Evolutionary conservation across 2,888 invertebrate species (phyloP).

Genomic region (Globia sparganii): DNA sequence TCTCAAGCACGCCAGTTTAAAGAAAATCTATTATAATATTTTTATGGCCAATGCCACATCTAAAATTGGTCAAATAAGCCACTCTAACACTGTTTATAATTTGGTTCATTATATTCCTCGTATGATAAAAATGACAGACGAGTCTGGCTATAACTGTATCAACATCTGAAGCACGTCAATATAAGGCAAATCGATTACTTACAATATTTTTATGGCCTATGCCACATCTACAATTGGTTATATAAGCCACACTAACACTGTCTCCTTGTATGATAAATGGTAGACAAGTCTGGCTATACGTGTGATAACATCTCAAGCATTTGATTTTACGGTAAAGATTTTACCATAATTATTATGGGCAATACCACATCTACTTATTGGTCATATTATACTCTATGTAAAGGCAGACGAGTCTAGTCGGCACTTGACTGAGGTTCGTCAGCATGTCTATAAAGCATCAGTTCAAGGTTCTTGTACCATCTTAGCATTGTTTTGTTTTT

Average conservation of each 20-base stretch:
- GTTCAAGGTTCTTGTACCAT: slow-evolving; percentile 75
- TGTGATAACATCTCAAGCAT: neutral
- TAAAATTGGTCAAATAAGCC: too few relatives aligned
- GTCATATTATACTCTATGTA: slow-evolving; percentile 27
- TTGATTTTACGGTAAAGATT: neutral
- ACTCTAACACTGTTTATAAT: too few relatives aligned
- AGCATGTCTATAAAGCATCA: slow-evolving; percentile 68
- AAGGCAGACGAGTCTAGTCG: slow-evolving; percentile 72
- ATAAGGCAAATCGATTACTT: too few relatives aligned
- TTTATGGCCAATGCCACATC: too few relatives aligned
- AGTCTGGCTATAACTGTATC: too few relatives aligned
- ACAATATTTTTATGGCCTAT: neutral
- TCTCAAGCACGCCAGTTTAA: too few relatives aligned
- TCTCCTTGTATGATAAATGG: neutral
- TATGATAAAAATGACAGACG: too few relatives aligned
- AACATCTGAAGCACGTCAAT: too few relatives aligned
- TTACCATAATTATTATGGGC: neutral
- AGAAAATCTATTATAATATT: too few relatives aligned
- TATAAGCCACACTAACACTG: neutral
- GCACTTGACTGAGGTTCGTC: slow-evolving; percentile 57
- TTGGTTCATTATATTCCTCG: too few relatives aligned
- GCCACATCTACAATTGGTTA: slow-evolving; percentile 37
- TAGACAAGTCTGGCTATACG: neutral
- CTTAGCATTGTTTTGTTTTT: slow-evolving; percentile 62
- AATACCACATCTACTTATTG: slow-evolving; percentile 43